Evolutionary conservation across 2,888 invertebrate genomes (phyloP).

Genomic region (Gnatocerus cornutus): DNA sequence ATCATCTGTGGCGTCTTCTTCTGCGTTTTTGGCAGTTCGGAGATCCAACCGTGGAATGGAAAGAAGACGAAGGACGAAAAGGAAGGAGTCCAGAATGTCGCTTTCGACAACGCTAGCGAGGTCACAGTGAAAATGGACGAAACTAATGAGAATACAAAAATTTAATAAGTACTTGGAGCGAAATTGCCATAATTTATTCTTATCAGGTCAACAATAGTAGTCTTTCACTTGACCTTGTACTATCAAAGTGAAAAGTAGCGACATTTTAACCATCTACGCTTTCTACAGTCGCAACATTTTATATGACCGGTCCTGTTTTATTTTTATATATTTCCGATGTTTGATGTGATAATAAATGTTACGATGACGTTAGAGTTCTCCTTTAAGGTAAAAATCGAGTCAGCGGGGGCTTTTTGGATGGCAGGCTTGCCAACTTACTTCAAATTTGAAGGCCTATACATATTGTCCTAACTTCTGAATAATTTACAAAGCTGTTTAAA

Average conservation of each 20-base stretch:
- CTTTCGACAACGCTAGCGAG: slow-evolving; percentile 51
- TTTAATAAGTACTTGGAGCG: slow-evolving; percentile 23
- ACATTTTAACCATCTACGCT: background rate
- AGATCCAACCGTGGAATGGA: slow-evolving; percentile 82
- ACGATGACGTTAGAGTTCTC: too few relatives aligned
- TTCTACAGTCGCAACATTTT: too few relatives aligned
- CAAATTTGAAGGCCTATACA: too few relatives aligned
- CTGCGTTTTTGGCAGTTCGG: slow-evolving; percentile 81
- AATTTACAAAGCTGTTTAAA: too few relatives aligned
- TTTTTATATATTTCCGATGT: too few relatives aligned
- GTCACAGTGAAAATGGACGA: slow-evolving; percentile 38
- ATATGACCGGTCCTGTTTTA: too few relatives aligned
- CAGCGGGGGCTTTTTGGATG: too few relatives aligned
- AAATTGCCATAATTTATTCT: slow-evolving; percentile 13
- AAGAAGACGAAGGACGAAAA: slow-evolving; percentile 54
- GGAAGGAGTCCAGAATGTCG: slow-evolving; percentile 55
- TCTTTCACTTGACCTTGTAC: slow-evolving; percentile 6
- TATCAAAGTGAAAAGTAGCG: background rate
- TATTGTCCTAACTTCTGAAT: too few relatives aligned
- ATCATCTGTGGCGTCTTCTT: slow-evolving; percentile 81
- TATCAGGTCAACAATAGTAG: background rate
- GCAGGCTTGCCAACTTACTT: too few relatives aligned
- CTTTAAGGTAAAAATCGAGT: too few relatives aligned
- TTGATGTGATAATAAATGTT: too few relatives aligned
- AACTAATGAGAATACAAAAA: slow-evolving; percentile 44